Evolutionary conservation across 2,888 invertebrate species (phyloP).

Genomic region (Darwinula stevensoni): DNA sequence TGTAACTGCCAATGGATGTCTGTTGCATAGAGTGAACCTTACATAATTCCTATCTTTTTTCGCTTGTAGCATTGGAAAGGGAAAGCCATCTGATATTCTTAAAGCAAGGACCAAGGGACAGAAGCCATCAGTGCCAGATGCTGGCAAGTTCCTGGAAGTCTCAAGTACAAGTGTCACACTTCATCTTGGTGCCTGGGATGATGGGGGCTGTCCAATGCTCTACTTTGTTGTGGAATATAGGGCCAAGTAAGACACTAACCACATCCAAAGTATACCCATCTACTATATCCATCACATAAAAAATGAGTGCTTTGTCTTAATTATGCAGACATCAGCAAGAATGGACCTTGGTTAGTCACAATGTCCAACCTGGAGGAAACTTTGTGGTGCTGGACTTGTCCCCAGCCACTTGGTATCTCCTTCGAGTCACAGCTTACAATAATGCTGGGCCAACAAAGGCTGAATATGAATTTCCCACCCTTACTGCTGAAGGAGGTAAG

Average conservation of each 20-base stretch:
- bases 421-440: slow-evolving; percentile 33
- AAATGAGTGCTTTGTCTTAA: no score
- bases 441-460: slow-evolving; percentile 86
- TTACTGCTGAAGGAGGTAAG: slow-evolving; percentile 76
- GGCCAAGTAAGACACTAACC: slow-evolving; percentile 34
- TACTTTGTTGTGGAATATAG: slow-evolving; percentile 85
- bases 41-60: neutral
- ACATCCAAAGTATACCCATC: neutral
- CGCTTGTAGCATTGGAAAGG: slow-evolving; percentile 46
- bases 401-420: slow-evolving; percentile 74
- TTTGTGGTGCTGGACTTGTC: slow-evolving; percentile 69
- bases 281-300: neutral
- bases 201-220: slow-evolving; percentile 79
- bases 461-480: slow-evolving; percentile 78
- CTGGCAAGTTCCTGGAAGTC: slow-evolving; percentile 63
- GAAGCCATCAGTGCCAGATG: slow-evolving; percentile 71
- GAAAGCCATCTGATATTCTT: slow-evolving; percentile 59
- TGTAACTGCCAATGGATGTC: no score
- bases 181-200: slow-evolving; percentile 72
- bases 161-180: slow-evolving; percentile 75
- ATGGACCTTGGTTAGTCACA: slow-evolving; percentile 82
- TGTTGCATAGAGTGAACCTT: neutral
- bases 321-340: slow-evolving; percentile 19
- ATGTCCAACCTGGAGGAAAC: slow-evolving; percentile 65
- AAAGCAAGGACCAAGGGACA: slow-evolving; percentile 73